phyloP scores from a whole-genome alignment of 1,140 invertebrate genomes.

The Capitella teleta region DNA sequence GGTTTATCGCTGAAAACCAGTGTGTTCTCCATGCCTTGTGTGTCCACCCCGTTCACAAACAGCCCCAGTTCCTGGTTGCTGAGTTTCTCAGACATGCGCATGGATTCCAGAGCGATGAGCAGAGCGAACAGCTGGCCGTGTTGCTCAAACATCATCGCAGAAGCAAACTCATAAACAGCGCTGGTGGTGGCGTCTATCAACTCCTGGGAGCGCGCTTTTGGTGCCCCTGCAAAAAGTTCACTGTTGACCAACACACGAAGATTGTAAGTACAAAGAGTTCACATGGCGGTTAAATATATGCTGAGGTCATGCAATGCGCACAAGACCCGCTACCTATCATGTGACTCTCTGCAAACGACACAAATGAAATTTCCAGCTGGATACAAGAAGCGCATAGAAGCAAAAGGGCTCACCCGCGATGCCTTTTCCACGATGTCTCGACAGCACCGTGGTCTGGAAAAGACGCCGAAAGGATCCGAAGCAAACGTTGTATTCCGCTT shows the following conservation, averaged over 20 bases:
- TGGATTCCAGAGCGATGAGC: slow-evolving; percentile 30
- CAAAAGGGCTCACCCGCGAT: slow-evolving; percentile 21
- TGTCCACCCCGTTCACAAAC: slow-evolving; percentile 36
- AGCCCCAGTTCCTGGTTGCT: slow-evolving; percentile 29
- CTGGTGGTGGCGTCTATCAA: slow-evolving; percentile 29
- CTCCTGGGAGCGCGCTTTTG: slow-evolving; percentile 30
- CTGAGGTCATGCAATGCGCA: not conserved
- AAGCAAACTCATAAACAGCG: slow-evolving; percentile 25
- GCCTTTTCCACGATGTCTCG: slow-evolving; percentile 32
- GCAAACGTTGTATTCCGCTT: slow-evolving; percentile 31
- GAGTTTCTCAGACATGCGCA: slow-evolving; percentile 21
- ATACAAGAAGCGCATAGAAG: not conserved
- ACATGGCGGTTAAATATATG: too few relatives aligned
- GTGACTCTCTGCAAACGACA: not conserved
- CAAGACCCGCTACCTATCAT: not conserved
- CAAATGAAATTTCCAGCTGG: not conserved
- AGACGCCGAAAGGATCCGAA: slow-evolving; percentile 33
- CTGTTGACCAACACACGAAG: not conserved
- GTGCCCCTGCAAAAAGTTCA: slow-evolving; percentile 20
- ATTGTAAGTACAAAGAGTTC: not conserved
- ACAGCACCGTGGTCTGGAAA: slow-evolving; percentile 21
- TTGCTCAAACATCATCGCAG: slow-evolving; percentile 37
- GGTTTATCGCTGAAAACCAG: slow-evolving; percentile 24
- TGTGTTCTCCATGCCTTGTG: slow-evolving; percentile 19
- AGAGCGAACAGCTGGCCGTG: slow-evolving; percentile 29